A percentile compares a stretch with the other conserved stretches of the same genome.
phyloP scores from a whole-genome alignment of 2,888 invertebrate genomes.

The Bursaphelenchus okinawaensis region DNA sequence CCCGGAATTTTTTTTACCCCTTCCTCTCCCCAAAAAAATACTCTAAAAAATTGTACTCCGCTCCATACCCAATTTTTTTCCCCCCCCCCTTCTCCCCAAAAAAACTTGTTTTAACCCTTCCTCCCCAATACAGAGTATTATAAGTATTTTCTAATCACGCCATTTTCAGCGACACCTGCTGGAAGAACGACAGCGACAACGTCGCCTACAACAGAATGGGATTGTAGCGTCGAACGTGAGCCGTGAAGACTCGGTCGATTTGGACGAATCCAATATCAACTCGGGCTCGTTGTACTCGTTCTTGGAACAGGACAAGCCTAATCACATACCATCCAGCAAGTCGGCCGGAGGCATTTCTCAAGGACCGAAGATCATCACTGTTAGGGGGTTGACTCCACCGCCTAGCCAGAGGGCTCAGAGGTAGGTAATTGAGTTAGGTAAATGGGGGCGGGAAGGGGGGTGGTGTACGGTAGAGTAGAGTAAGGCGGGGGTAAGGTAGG shows the following conservation, averaged over 20 bases:
- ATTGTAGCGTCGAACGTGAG: constrained; percentile 28
- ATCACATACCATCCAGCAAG: neutral
- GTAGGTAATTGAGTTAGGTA: constrained; percentile 6
- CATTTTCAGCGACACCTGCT: constrained; percentile 44
- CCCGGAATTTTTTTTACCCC: too few relatives aligned
- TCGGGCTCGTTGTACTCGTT: constrained; percentile 15
- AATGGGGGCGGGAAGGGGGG: too few relatives aligned
- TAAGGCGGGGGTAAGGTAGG: too few relatives aligned
- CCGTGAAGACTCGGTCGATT: constrained; percentile 12
- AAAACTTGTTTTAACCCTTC: too few relatives aligned
- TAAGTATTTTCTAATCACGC: too few relatives aligned
- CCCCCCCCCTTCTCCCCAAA: too few relatives aligned
- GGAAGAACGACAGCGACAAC: constrained; percentile 52
- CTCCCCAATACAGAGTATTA: too few relatives aligned
- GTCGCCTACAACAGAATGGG: constrained; percentile 36
- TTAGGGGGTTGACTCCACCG: constrained; percentile 30
- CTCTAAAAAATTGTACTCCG: too few relatives aligned
- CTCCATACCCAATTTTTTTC: too few relatives aligned
- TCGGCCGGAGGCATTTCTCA: neutral
- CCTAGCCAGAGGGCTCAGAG: constrained; percentile 21
- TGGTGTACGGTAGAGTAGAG: too few relatives aligned
- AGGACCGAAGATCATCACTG: constrained; percentile 33
- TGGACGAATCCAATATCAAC: neutral
- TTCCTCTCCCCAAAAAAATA: too few relatives aligned
- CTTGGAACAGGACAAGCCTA: constrained; percentile 5